These are phyloP conservation scores for Chloebia gouldiae DNA, from an alignment of 2,113 vertebrate genomes.

Conservation along the genomic window DNA sequence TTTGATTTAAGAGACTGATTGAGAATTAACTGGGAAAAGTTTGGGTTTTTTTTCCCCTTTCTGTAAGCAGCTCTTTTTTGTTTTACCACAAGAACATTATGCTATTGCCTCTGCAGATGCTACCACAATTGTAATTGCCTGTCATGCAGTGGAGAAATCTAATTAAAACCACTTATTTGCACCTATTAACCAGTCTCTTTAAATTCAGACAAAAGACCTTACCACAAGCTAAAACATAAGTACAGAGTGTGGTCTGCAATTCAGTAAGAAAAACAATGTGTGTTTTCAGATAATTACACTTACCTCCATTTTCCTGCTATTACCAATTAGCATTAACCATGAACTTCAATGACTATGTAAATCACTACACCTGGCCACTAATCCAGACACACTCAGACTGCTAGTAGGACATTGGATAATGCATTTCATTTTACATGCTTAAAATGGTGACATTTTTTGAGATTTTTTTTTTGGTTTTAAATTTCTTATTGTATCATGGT, in stretches of 20 bases:
- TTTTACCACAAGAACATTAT: not conserved
- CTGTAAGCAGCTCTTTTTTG: not conserved
- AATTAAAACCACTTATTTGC: conserved; percentile 47
- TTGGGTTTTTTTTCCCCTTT: not conserved
- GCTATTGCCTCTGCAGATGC: not conserved
- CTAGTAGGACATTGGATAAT: not conserved
- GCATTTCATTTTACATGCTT: not conserved
- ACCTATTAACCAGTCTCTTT: conserved; percentile 38
- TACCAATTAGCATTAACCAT: conserved; percentile 4
- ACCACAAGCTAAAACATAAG: not conserved
- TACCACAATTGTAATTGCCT: conserved; percentile 15
- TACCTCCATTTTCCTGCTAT: conserved; percentile 11
- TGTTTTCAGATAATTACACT: conserved; percentile 29
- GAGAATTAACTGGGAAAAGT: not conserved
- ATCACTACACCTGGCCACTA: not conserved
- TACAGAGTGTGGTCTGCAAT: not conserved
- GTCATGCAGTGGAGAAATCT: not conserved
- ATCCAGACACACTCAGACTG: not conserved
- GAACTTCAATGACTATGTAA: not conserved
- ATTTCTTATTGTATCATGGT: not conserved
- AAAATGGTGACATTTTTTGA: not conserved
- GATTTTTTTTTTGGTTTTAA: not conserved
- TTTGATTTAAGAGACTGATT: not conserved
- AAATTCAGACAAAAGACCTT: conserved; percentile 38
- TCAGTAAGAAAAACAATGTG: not conserved